Evolutionary conservation across 2,797 vertebrate species (phyloP), one percentile per base, ranked within the genome.

Genomic region (Mareca strepera): DNA sequence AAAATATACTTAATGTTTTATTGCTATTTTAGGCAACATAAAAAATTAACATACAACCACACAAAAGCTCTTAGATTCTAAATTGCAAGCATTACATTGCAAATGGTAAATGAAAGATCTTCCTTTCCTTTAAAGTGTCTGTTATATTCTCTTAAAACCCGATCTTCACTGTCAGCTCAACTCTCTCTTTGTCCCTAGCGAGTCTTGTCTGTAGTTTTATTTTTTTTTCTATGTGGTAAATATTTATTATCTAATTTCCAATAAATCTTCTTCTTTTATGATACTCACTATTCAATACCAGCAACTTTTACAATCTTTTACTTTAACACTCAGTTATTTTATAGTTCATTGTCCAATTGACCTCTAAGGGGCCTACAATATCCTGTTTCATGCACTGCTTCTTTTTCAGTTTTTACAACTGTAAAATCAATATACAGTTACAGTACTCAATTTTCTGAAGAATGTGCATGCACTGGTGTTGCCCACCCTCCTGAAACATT

Each of bases 11-110:
- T 90, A 37, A 66, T 0, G 1, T 72, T 94, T 86, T 92, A 95
- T 90, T 93, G 91, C 68, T 94, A 91, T 91, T 95, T 91, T 83
- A 90, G 46, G 82, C 58, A 92, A 84, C 83, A 95, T 92, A 94
- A 95, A 94, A 93, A 83, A 78, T 73, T 93, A 92, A 93, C 69
- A 83, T 62, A 22, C 17, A 91, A 58, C 37, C 62, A 92, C 74
- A 90, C 69, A 75, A 90, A 95, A 88, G 55, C 85, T 81, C 62
- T 93, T 78, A 78, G 58, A 68, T 86, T 92, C 50, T 86, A 93
- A 94, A 91, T 69, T 93, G 46, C 58, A 92, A 92, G 35, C 33
- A 48, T 90, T 78, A 55, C 21, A 50, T 73, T 86, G 50, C 41
- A 72, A 93, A 90, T 55, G 62, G 72, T 75, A 66, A 82, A 82